Percentiles rank a stretch among this genome's conserved stretches.
These are phyloP conservation scores for Chaetura pelagica DNA, from an alignment of 2,113 vertebrate species.

Conservation along the genomic window DNA sequence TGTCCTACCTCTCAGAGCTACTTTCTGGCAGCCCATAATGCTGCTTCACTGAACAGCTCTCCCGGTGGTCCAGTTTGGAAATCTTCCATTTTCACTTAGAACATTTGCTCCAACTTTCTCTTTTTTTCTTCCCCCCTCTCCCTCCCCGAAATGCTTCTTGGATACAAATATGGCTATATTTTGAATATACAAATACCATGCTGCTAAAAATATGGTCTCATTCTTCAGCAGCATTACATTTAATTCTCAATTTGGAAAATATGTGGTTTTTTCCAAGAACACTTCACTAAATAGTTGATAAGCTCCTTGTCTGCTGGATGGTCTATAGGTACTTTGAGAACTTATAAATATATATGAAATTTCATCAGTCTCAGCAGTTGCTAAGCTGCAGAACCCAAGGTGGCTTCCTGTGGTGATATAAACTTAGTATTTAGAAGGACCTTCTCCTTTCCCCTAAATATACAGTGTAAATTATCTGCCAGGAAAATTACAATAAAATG, in stretches of 20 bases:
- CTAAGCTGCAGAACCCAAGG: neutral
- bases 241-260: neutral
- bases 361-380: neutral
- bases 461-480: neutral
- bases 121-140: neutral
- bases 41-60: conserved; percentile 33
- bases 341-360: neutral
- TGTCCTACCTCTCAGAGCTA: neutral
- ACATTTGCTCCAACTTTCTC: neutral
- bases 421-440: neutral
- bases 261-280: neutral
- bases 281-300: conserved; percentile 5
- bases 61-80: conserved; percentile 43
- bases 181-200: conserved; percentile 17
- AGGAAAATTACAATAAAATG: neutral
- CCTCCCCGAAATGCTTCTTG: neutral
- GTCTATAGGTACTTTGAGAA: neutral
- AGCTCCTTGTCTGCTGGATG: neutral
- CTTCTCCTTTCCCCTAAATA: neutral
- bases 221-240: neutral
- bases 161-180: conserved; percentile 1
- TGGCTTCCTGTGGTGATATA: neutral
- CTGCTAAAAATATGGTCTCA: neutral
- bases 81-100: conserved; percentile 22
- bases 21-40: neutral